Conservation (phyloP, 2,888 invertebrate genomes). For the Orthosia incerta region DNA sequence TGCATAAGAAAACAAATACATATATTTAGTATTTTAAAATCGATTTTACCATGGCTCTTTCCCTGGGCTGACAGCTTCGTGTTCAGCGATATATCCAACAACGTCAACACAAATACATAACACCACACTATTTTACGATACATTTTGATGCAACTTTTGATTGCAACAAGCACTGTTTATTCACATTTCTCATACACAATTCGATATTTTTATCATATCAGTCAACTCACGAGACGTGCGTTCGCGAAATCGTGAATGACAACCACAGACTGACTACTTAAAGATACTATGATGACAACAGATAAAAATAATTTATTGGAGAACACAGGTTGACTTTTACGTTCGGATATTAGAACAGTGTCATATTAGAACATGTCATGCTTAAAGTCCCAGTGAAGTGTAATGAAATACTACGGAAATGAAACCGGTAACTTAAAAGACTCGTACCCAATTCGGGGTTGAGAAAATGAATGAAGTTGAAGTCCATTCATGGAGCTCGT, state of each 20-base stretch:
- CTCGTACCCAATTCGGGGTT: not conserved
- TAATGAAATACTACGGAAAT: not conserved
- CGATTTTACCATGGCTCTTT: conserved; percentile 94
- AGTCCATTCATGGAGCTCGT: conserved; percentile 10
- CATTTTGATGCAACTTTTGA: conserved; percentile 84
- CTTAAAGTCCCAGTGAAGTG: too few relatives aligned
- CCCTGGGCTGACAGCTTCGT: conserved; percentile 94
- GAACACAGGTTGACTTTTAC: conserved; percentile 32
- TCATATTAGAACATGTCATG: too few relatives aligned
- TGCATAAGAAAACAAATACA: conserved; percentile 33
- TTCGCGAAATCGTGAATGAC: conserved; percentile 71
- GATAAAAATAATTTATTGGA: conserved; percentile 47
- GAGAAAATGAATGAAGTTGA: too few relatives aligned
- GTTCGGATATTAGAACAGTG: conserved; percentile 10
- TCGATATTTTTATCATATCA: conserved; percentile 73
- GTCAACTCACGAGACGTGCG: conserved; percentile 75
- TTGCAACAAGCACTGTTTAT: conserved; percentile 75
- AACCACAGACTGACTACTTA: too few relatives aligned
- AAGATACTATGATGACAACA: too few relatives aligned
- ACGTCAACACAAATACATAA: conserved; percentile 93
- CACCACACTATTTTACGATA: conserved; percentile 91
- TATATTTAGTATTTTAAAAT: conserved; percentile 72
- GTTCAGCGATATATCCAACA: conserved; percentile 93
- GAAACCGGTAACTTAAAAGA: conserved; percentile 8
- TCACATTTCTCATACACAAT: conserved; percentile 84